Conservation (phyloP, 2,113 vertebrate genomes). For the Psephotus haematonotus region DNA sequence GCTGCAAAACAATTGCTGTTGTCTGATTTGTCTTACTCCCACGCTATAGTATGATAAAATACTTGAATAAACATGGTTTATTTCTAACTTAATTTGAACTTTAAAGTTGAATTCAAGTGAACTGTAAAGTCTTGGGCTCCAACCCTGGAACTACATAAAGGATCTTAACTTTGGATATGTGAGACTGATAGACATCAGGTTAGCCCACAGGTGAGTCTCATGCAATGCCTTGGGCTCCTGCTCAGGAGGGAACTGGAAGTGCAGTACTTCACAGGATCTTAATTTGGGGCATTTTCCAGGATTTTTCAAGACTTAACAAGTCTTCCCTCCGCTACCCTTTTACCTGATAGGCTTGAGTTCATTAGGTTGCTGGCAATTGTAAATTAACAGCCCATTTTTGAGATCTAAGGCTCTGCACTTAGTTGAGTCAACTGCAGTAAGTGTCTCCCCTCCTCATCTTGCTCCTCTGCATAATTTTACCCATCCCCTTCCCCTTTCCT, state of each 20-base stretch:
- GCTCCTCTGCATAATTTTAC: background rate
- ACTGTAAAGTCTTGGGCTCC: background rate
- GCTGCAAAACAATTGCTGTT: slow-evolving; percentile 51
- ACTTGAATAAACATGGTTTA: background rate
- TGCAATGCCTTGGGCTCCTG: background rate
- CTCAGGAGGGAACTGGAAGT: background rate
- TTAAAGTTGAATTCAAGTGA: background rate
- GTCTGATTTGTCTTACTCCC: slow-evolving; percentile 29
- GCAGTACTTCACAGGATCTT: background rate
- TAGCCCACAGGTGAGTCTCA: background rate
- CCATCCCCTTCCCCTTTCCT: background rate
- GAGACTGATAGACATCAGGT: background rate
- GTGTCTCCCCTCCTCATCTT: background rate
- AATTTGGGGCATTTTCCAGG: background rate
- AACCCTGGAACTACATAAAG: background rate
- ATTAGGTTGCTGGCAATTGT: background rate
- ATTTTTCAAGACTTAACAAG: background rate
- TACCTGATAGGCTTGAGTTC: background rate
- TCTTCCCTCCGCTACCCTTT: background rate
- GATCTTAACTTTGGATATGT: background rate
- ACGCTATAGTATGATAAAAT: background rate
- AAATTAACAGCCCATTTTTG: background rate
- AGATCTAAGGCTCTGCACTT: background rate
- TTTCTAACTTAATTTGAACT: slow-evolving; percentile 8
- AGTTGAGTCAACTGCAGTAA: background rate